Evolutionary conservation across 2,888 invertebrate species (phyloP), one percentile per base, ranked within the genome.

Genomic region (Dolomedes plantarius): DNA sequence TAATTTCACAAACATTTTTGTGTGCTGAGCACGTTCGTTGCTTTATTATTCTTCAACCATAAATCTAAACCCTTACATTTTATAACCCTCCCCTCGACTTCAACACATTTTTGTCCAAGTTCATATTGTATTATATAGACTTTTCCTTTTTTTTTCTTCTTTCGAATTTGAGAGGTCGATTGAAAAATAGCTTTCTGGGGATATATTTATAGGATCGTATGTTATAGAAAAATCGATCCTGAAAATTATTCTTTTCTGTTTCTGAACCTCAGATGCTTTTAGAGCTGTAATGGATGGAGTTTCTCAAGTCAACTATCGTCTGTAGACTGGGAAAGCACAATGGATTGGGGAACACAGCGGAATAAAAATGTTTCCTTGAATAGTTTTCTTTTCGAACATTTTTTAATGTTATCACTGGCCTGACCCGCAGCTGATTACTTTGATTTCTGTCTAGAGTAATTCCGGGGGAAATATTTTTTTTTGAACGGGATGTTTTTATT

Each of bases 111-210:
- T n/a, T 56, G 56, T 56, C 56, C 23, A 13, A 16, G 46, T 46
- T 46, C 46, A 36, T 9, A 9, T 36, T 7, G 9, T 13, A 23
- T 19, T 56, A 23, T 11, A 16, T 1, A 3, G 19, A 19, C 19
- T 23, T 23, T 11, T 56, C 23, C 5, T 23, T 5, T 23, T 23
- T 23, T 46, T 46, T 46, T 2, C n/a, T 1, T n/a, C n/a, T 11
- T 1, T 23, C 7, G 56, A 56, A 56, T 56, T 19, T 56, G 56
- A 56, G 23, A 19, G 56, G 7, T 56, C 56, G 23, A 56, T 56
- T 56, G 56, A 56, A 56, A 56, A 56, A 56, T 56, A 56, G 56
- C 56, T 56, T 56, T 56, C 56, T 23, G n/a, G 56, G 56, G 56
- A 56, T 56, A 56, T 56, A 56, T 56, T 19, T 56, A 56, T 56